Evolutionary conservation across 2,888 invertebrate genomes (phyloP), one percentile per base, ranked within the genome.

Genomic region (Drosophila aldrichi): DNA sequence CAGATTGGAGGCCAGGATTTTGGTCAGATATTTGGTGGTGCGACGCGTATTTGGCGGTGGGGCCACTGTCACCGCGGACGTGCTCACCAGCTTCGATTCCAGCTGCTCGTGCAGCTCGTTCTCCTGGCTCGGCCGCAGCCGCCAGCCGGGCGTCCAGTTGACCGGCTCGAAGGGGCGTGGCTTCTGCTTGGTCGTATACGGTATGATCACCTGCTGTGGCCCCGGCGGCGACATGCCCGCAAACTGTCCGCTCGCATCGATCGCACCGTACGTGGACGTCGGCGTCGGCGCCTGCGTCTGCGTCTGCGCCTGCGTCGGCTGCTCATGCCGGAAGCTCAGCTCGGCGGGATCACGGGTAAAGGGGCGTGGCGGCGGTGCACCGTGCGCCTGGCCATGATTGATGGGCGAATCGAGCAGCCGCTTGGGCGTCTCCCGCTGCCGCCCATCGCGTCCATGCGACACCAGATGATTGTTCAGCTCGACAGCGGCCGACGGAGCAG

Each of bases 141-240:
- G 43, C 56, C 62, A 85, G n/a, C 72, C 70, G 61, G 93, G 90
- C 29, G 91, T 90, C 38, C 78, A 78, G 9, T 67, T 66, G 12
- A 58, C 38, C 7, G 90, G 85, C 72, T 93, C 93, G 72, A 94
- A 95, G 12, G 94, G 94, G 57, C 94, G 93, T 9, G 95, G 94
- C 18, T 94, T 93, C 61, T 94, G 94, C 70, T 94, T 94, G 48
- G 95, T 95, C 3, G 96, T 96, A 82, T 97, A 97, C 0, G 97
- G 97, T 68, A 97, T 96, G 61, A 97, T 96, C 60, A 97, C 96
- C 93, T 97, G 97, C 9, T 97, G 97, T 0, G 91, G 85, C 3
- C 85, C 77, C 0, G 82, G 78, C 1, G 92, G 92, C 4, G 90
- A 81, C 82, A 92, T 92, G 4, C 92, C 79, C 57, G 92, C 89